Evolutionary conservation across 1,140 invertebrate genomes (phyloP).

Genomic region (Lordiphosa mommai): DNA sequence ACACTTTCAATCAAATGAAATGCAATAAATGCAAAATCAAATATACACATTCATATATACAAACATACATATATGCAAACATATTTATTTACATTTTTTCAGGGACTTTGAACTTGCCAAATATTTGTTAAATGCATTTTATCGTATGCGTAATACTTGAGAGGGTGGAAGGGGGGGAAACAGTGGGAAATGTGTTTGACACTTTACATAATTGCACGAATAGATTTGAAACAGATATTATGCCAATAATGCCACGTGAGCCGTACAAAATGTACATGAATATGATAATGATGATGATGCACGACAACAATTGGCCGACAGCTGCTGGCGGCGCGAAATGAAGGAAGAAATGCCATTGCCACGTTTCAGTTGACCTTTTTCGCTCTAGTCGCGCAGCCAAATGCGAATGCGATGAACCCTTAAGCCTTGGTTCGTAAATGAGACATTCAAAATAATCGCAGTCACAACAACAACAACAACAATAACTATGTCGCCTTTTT

Average conservation of each 20-base stretch:
- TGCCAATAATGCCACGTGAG: conserved; percentile 49
- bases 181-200: conserved; percentile 18
- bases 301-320: conserved; percentile 5
- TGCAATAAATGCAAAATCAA: conserved; percentile 13
- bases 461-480: conserved; percentile 11
- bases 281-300: conserved; percentile 8
- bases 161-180: neutral
- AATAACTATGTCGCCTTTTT: conserved; percentile 53
- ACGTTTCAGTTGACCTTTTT: conserved; percentile 68
- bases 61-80: neutral
- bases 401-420: conserved; percentile 58
- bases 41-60: neutral
- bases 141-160: conserved; percentile 46
- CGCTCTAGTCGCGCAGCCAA: too few relatives aligned
- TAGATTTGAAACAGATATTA: conserved; percentile 34
- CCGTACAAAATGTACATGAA: neutral
- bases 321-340: neutral
- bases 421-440: conserved; percentile 54
- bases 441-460: conserved; percentile 64
- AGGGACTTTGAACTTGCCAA: conserved; percentile 38
- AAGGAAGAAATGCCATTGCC: conserved; percentile 41
- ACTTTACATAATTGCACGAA: conserved; percentile 45
- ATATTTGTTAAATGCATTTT: conserved; percentile 26
- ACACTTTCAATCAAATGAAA: conserved; percentile 17
- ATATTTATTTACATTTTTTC: neutral